Evolutionary conservation across 2,797 vertebrate genomes (phyloP).

Genomic region (Apogon hyalosoma): DNA sequence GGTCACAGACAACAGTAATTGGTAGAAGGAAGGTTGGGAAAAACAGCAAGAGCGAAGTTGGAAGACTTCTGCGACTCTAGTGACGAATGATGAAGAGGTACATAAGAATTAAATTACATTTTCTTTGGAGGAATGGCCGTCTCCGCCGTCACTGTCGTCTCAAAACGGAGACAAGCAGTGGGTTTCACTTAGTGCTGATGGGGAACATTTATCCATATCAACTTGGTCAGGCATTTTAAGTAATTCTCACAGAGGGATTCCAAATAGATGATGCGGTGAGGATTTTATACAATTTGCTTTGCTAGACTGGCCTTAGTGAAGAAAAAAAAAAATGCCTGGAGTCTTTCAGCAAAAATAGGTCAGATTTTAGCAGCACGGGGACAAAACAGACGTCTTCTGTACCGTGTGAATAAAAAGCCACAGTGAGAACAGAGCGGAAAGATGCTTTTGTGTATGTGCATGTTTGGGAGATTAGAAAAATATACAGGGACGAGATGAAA

Average conservation of each 20-base stretch:
- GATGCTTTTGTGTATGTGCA: constrained; percentile 6
- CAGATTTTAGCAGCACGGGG: constrained; percentile 55
- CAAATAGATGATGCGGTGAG: constrained; percentile 49
- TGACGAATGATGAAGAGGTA: constrained; percentile 32
- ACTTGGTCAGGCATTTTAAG: constrained; percentile 49
- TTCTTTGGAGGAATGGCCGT: constrained; percentile 32
- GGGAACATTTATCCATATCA: constrained; percentile 62
- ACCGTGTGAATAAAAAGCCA: constrained; percentile 52
- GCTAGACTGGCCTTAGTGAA: constrained; percentile 36
- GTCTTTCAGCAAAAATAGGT: constrained; percentile 64
- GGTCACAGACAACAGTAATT: constrained; percentile 54
- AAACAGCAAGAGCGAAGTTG: constrained; percentile 17
- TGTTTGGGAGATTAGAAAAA: constrained; percentile 30
- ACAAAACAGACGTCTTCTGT: constrained; percentile 64
- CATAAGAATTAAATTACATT: constrained; percentile 36
- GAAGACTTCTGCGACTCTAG: constrained; percentile 25
- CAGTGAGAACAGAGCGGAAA: constrained; percentile 27
- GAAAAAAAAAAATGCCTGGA: constrained; percentile 24
- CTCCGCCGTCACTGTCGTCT: constrained; percentile 20
- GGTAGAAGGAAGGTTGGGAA: constrained; percentile 44
- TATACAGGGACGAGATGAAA: constrained; percentile 39
- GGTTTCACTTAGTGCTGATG: constrained; percentile 46
- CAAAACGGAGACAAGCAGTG: constrained; percentile 25
- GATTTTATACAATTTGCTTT: constrained; percentile 59
- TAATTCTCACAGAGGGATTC: constrained; percentile 54